Conservation (phyloP, 2,888 invertebrate species). For the Harmothoe impar region DNA sequence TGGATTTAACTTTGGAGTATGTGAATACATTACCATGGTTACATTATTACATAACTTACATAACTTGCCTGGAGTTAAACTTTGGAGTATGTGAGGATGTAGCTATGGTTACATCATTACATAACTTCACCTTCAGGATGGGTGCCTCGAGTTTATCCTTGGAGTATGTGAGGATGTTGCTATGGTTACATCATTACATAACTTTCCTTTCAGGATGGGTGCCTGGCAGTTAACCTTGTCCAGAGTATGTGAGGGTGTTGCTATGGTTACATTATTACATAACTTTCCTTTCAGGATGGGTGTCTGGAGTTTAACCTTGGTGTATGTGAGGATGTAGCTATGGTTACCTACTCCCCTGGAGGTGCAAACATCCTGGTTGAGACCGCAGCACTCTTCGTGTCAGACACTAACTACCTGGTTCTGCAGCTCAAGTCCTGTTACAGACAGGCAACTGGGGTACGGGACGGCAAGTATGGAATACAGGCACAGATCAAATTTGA, state of each 20-base stretch:
- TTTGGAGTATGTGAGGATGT: too few species aligned
- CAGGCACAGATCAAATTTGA: not conserved
- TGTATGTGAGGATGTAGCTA: conserved; percentile 4
- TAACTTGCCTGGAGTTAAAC: too few species aligned
- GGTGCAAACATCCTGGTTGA: not conserved
- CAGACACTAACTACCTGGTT: conserved; percentile 11
- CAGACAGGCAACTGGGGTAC: not conserved
- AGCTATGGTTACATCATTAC: too few species aligned
- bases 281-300: not conserved
- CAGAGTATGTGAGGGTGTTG: not conserved
- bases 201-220: not conserved
- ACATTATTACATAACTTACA: too few species aligned
- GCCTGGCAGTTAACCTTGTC: not conserved
- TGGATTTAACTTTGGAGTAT: too few species aligned
- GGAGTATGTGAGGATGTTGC: not conserved
- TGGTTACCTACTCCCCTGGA: not conserved
- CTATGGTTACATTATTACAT: not conserved
- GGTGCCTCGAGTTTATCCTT: too few species aligned
- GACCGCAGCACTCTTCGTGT: conserved; percentile 33
- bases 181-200: not conserved
- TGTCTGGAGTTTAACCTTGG: conserved; percentile 18
- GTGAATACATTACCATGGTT: too few species aligned
- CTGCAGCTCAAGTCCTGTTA: conserved; percentile 33
- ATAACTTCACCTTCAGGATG: too few species aligned
- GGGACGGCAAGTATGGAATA: not conserved